phyloP scores from a whole-genome alignment of 2,113 vertebrate genomes.

The Stigmatopora nigra region DNA sequence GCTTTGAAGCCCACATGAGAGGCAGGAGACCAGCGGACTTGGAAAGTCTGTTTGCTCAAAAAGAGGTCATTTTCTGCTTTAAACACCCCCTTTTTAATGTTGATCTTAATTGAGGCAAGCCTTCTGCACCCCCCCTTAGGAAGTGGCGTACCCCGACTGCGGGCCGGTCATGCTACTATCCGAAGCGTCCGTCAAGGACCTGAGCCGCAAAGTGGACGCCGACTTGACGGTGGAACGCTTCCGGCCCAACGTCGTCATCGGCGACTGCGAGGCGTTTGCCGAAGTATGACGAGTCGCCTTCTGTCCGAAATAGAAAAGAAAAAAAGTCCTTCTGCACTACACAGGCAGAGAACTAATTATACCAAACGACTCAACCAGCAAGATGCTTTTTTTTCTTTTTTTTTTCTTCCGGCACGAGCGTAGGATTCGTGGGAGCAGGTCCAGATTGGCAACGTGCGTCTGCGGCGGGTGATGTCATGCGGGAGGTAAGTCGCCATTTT shows the following conservation, averaged over 20 bases:
- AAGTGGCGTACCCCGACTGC: conserved; percentile 82
- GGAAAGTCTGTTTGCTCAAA: conserved; percentile 32
- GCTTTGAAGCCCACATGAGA: conserved; percentile 79
- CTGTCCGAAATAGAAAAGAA: background rate
- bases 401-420: background rate
- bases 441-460: conserved; percentile 75
- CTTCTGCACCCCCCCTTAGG: background rate
- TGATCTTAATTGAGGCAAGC: background rate
- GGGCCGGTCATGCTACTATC: conserved; percentile 80
- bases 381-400: conserved; percentile 31
- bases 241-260: conserved; percentile 81
- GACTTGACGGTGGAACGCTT: conserved; percentile 75
- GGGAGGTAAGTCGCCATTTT: conserved; percentile 72
- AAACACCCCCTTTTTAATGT: too few relatives aligned
- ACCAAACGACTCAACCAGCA: conserved; percentile 30
- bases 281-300: conserved; percentile 70
- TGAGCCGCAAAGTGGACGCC: conserved; percentile 75
- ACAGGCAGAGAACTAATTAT: conserved; percentile 48
- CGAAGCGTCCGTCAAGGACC: conserved; percentile 78
- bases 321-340: conserved; percentile 15
- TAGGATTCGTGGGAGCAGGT: conserved; percentile 90
- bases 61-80: conserved; percentile 44
- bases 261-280: conserved; percentile 75
- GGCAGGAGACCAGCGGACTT: conserved; percentile 53
- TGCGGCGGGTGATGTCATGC: conserved; percentile 80